These are phyloP conservation scores for Pungitius pungitius DNA, from an alignment of 2,113 vertebrate species.

Conservation along the genomic window DNA sequence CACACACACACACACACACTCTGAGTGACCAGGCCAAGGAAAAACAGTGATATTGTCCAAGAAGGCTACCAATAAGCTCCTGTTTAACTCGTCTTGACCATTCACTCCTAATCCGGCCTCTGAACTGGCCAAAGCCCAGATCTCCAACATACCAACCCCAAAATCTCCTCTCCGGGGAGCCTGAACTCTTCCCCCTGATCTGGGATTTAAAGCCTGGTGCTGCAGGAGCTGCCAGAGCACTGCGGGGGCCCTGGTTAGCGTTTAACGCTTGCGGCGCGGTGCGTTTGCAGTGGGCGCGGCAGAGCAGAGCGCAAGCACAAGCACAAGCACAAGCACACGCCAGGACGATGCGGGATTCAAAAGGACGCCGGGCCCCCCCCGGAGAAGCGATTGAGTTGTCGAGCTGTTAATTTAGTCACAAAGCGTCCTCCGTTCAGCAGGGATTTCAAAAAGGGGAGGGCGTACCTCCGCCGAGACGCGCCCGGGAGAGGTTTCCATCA, in stretches of 20 bases:
- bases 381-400: constrained; percentile 33
- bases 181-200: constrained; percentile 44
- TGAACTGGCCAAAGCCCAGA: constrained; percentile 60
- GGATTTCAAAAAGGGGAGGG: constrained; percentile 52
- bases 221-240: constrained; percentile 25
- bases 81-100: constrained; percentile 27
- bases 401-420: constrained; percentile 57
- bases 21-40: constrained; percentile 4
- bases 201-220: constrained; percentile 45
- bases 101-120: constrained; percentile 54
- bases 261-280: too few relatives aligned
- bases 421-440: constrained; percentile 57
- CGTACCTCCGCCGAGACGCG: constrained; percentile 39
- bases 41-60: constrained; percentile 27
- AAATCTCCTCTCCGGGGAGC: constrained; percentile 42
- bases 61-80: constrained; percentile 31
- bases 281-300: constrained; percentile 42
- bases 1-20: constrained; percentile 13
- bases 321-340: constrained; percentile 10
- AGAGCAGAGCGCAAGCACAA: constrained; percentile 1
- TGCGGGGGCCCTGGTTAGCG: too few relatives aligned
- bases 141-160: constrained; percentile 50
- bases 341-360: constrained; percentile 51
- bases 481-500: constrained; percentile 39
- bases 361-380: constrained; percentile 22